Conservation (phyloP, 1,140 invertebrate species). For the Vanessa tameamea region DNA sequence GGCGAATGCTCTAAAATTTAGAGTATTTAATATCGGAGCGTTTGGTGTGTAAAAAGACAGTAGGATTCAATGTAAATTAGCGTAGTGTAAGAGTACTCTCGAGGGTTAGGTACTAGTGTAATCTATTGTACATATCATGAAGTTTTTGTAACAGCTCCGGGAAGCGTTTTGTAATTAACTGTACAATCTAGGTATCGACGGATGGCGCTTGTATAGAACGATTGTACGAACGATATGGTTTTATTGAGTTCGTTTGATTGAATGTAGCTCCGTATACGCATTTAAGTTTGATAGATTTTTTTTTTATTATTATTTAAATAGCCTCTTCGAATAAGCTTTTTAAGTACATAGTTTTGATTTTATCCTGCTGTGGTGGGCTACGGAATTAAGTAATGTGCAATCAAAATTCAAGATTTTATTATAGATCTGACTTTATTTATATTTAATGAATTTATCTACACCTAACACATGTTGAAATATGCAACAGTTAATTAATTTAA, state of each 20-base stretch:
- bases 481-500: slow-evolving; percentile 1
- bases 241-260: not conserved
- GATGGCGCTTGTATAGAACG: slow-evolving; percentile 9
- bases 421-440: slow-evolving; percentile 62
- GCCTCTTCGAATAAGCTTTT: slow-evolving; percentile 51
- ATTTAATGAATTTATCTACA: slow-evolving; percentile 30
- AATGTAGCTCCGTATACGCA: slow-evolving; percentile 34
- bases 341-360: slow-evolving; percentile 51
- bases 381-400: slow-evolving; percentile 55
- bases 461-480: not conserved
- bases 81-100: slow-evolving; percentile 52
- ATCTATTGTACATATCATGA: slow-evolving; percentile 74
- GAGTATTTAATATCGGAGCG: slow-evolving; percentile 45
- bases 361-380: slow-evolving; percentile 46
- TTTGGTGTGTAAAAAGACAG: slow-evolving; percentile 65
- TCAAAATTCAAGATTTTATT: slow-evolving; percentile 56
- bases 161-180: slow-evolving; percentile 56
- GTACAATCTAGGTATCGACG: slow-evolving; percentile 49
- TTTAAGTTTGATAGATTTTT: slow-evolving; percentile 45
- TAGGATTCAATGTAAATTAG: slow-evolving; percentile 58
- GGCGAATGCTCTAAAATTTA: slow-evolving; percentile 73
- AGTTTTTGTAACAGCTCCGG: slow-evolving; percentile 57
- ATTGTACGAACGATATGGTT: slow-evolving; percentile 18
- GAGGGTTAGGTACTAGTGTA: slow-evolving; percentile 46
- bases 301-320: slow-evolving; percentile 37